Evolutionary conservation across 2,797 vertebrate genomes (phyloP), one percentile per base, ranked within the genome.

Genomic region (Enteromius unitaeniatus): DNA sequence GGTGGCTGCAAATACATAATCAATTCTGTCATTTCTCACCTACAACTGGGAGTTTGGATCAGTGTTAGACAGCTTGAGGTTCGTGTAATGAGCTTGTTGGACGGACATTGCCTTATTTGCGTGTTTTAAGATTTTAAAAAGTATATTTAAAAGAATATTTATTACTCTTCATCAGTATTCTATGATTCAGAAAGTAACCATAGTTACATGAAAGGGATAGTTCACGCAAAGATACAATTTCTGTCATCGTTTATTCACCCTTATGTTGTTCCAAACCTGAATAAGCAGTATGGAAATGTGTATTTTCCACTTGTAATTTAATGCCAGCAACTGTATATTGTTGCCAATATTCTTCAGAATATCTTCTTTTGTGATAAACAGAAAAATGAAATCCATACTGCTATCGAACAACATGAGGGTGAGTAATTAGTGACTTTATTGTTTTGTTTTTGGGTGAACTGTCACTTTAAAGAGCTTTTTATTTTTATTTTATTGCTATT

Each of bases 1-100:
- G 72, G 83, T 76, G 78, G 76, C 78, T 83, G 78, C 26, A 87
- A 82, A 79, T 80, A 80, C 79, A 82, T 73, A 69, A 85, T 80
- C 83, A 75, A 89, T 82, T 62, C 67, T 77, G 64, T 72, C 65
- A 81, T 80, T 73, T 79, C 49, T 62, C 70, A 83, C 82, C 81
- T 70, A 67, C 77, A 81, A 76, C 70, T 76, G 81, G 64, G 82
- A 84, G 64, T 19, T 70, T 73, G 72, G 81, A 47, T 85, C 55
- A 67, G 75, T 62, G 75, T 86, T 53, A 82, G 76, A 84, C 75
- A 53, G 60, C 70, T 78, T 81, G 85, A 84, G 47, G 45, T 70
- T 74, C 10, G 62, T 82, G 68, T 47, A 74, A 78, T 79, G 67
- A 78, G 70, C 55, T 70, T 68, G 70, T 49, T 78, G 65, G 42